Base-by-base conservation (phyloP, 2,113 vertebrate genomes). In the Cebus imitator region DNA sequence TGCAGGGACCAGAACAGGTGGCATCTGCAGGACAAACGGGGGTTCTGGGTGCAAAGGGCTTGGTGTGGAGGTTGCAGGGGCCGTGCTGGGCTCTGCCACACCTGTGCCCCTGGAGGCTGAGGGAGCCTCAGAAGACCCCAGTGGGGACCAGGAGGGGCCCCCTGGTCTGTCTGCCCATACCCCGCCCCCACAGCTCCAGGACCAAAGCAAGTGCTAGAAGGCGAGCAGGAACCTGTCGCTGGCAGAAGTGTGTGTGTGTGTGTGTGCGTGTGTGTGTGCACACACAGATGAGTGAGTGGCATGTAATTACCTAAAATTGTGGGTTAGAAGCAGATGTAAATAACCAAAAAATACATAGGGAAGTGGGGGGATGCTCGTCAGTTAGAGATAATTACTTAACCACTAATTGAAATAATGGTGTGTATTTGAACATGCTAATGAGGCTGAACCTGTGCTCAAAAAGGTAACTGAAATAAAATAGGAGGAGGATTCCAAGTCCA, bases 311-410 rank as follows among this genome's bases (percentile, higher is more conserved):
- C 98, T 98, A 98, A 98, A 99, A 98, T 98, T 98, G 98, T 98
- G 98, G 98, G 98, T 98, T 98, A 98, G 98, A 97, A 98, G 98
- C 97, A 94, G 98, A 99, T 98, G 98, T 98, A 99, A 99, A 99
- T 98, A 99, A 99, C 98, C 96, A 98, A 98, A 98, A 98, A 98
- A 82, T 98, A 98, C 87, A 97, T 97, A 97, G 98, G 97, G 87
- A 96, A 90, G 94, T 98, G 97, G 97, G 97, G 98, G 98, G 98
- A 97, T 90, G 98, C 91, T 96, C 83, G 94, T 98, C 98, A 99
- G 99, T 99, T 99, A 99, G 97, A 98, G 98, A 98, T 98, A 99
- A 99, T 99, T 99, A 98, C 98, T 98, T 98, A 98, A 98, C 97
- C 98, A 98, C 98, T 99, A 99, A 99, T 99, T 99, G 98, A 99